Evolutionary conservation across 2,797 vertebrate species (phyloP), one percentile per base, ranked within the genome.

Genomic region (Glossophaga mutica): DNA sequence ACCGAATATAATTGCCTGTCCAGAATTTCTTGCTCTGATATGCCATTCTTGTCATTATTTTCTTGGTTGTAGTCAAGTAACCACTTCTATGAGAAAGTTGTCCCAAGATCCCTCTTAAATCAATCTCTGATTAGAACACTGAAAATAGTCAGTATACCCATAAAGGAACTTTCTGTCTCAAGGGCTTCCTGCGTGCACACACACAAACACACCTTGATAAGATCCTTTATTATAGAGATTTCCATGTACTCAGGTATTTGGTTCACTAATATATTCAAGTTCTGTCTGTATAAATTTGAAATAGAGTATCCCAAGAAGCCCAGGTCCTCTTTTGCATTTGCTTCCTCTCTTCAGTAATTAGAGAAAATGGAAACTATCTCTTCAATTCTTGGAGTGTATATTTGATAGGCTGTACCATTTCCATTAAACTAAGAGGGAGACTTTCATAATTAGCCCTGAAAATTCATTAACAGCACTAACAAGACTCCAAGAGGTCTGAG

Each of bases 391-490:
- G 68, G 2, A 77, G 4, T 19, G 65, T 84, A 39, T 68, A 87
- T 94, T 44, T 92, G 22, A 9, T 86, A 71, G 86, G 1, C 15
- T 48, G 50, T 52, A 90, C 62, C 34, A 71, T 77, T 65, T 97
- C 57, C 46, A 37, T n/a, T 70, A 92, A 77, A 81, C 81, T 89
- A 37, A 87, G 79, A 52, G 92, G 92, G 92, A 95, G 52, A 39
- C 46, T 90, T 26, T n/a, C 32, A 44, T 34, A 16, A 46, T 89
- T 39, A 87, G 67, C 83, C 50, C 59, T 88, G 85, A 91, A 15
- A 87, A 71, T n/a, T 9, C 42, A 50, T 76, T 68, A 96, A 34
- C 18, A 73, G 82, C 89, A 85, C 90, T 84, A 67, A 81, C 1
- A 15, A 77, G 84, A 73, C 2, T 1, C 82, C 1, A 57, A 81